Evolutionary conservation across 2,113 vertebrate genomes (phyloP), one percentile per base, ranked within the genome.

Genomic region (Thermophis baileyi): DNA sequence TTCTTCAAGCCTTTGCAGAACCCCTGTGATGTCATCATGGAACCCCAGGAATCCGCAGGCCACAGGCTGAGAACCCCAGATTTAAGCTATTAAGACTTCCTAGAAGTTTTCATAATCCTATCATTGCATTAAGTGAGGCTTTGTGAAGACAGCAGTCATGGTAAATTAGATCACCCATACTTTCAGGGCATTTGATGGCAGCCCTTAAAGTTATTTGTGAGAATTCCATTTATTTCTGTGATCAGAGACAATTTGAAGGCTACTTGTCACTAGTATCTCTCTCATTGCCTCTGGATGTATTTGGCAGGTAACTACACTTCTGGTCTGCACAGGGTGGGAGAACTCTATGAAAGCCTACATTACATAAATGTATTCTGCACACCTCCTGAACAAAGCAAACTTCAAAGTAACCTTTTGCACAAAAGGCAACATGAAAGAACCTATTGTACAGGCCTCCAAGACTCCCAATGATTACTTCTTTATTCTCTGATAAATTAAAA

Each of bases 401-500:
- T 51, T 63, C 54, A 87, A 27, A 63, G 54, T 2, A 87, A 44
- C 30, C 60, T 55, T 63, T n/a, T 35, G 20, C 88, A 93, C 88
- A 90, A 93, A 93, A 60, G 74, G 24, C n/a, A 51, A 24, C 20
- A n/a, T 86, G 47, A 90, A 93, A 93, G 81, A 30, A 87, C 92
- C 90, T 90, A 81, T 90, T 55, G 40, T 90, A 6, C 89, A 87
- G 53, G 50, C 54, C n/a, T 93, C 25, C 54, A 87, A 85, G 50
- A 44, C 20, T 74, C 93, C 24, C 87, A 53, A 1, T 54, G 95
- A 44, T 92, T 91, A 60, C 50, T 47, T 7, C 46, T 0, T 85
- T 86, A 24, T 94, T 95, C 91, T 95, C 85, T 91, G 7, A 87
- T 94, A 88, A 53, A 95, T 92, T 92, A 94, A 92, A 25, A 54